A percentile compares a stretch with the other conserved stretches of the same genome.
phyloP scores from a whole-genome alignment of 1,140 invertebrate genomes.

The Micrasema minimum region DNA sequence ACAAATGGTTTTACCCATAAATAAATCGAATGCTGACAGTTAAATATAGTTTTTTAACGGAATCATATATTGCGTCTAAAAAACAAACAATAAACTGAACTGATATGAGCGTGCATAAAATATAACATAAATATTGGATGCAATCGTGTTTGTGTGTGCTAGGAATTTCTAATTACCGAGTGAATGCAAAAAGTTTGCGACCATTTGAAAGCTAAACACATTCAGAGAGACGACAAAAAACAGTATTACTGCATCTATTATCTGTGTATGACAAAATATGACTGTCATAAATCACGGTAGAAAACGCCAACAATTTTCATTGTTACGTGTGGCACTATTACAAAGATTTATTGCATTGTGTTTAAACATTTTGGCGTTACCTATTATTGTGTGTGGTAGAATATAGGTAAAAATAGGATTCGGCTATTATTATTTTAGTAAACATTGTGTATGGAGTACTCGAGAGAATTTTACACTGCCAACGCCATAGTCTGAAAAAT shows the following conservation, averaged over 20 bases:
- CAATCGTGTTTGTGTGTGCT: constrained; percentile 10
- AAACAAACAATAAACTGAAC: too few relatives aligned
- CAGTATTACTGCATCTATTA: constrained; percentile 2
- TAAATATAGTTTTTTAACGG: too few relatives aligned
- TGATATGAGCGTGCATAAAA: too few relatives aligned
- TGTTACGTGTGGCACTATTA: constrained; percentile 8
- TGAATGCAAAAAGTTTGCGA: constrained; percentile 14
- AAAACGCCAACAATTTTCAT: constrained; percentile 22
- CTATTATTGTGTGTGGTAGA: constrained; percentile 14
- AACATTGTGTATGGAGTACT: too few relatives aligned
- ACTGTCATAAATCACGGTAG: constrained; percentile 26
- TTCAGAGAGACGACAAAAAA: constrained; percentile 1
- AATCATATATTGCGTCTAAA: too few relatives aligned
- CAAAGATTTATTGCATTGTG: constrained; percentile 19
- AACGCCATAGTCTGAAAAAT: too few relatives aligned
- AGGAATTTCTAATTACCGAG: constrained; percentile 23
- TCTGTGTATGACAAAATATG: constrained; percentile 25
- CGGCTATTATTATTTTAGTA: too few relatives aligned
- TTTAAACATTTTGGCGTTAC: constrained; percentile 17
- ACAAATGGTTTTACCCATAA: too few relatives aligned
- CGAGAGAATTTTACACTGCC: too few relatives aligned
- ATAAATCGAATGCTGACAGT: too few relatives aligned
- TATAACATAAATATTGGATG: too few relatives aligned
- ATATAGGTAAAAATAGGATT: too few relatives aligned
- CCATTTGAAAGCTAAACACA: constrained; percentile 30